Evolutionary conservation across 2,113 vertebrate genomes (phyloP), one percentile per base, ranked within the genome.

Genomic region (Heliornis fulica): DNA sequence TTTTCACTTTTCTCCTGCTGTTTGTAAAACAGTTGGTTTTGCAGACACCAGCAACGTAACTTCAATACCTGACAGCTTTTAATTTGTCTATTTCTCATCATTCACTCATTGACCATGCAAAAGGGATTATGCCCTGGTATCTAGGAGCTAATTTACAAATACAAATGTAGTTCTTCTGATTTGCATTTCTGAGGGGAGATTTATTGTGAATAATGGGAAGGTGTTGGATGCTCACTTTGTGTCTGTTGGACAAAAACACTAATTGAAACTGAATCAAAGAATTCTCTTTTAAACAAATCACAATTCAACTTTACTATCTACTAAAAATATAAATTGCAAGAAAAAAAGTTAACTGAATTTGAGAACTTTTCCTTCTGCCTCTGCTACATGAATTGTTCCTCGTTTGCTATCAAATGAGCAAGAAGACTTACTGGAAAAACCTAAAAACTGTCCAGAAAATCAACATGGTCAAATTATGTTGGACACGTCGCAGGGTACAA

Each of bases 291-390:
- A 86, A 96, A 75, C 57, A 95, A 94, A 90, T 79, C 83, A 76
- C n/a, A 20, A 66, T 89, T 97, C 46, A 87, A 31, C 64, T 88
- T 93, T 75, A 17, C 65, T 82, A 45, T 81, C 78, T 76, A 48
- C 45, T 94, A 26, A 94, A 91, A 46, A 96, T 95, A 87, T 41
- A 56, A 71, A 79, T 18, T 21, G 41, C 40, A 54, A 63, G 66
- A 79, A 46, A 72, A 90, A n/a, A 60, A 76, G 43, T 76, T 96
- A 89, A 89, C 61, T 31, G 57, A 70, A 65, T 92, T 81, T 96
- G 82, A 96, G 93, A 94, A 96, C 91, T 92, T 66, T 80, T 93
- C n/a, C 29, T 94, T 89, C 90, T 94, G 71, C 87, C 75, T 70
- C 54, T 70, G 81, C 95, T 90, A 75, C 53, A 87, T 11, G 13